Conservation (phyloP, 2,797 vertebrate species). For the Lemur catta region DNA sequence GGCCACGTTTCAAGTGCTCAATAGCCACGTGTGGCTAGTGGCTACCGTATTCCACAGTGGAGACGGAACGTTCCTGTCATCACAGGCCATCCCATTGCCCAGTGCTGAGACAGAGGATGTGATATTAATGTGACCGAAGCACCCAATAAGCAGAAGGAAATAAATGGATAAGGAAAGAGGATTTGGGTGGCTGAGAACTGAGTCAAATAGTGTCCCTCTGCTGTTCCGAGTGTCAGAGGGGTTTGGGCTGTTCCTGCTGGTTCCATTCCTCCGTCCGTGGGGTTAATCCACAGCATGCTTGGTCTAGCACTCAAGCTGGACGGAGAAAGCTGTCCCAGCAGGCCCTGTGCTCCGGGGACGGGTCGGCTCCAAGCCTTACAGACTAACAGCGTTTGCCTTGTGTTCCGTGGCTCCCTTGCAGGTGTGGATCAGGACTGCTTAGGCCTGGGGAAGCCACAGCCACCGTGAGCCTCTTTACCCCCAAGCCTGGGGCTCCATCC, state of each 20-base stretch:
- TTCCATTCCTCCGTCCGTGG: not conserved
- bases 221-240: not conserved
- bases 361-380: not conserved
- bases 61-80: not conserved
- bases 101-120: too few species aligned
- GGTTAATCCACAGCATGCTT: not conserved
- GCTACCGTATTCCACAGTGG: not conserved
- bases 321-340: not conserved
- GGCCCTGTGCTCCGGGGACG: too few species aligned
- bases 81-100: not conserved
- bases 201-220: not conserved
- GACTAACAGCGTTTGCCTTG: not conserved
- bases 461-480: not conserved
- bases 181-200: not conserved
- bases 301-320: not conserved
- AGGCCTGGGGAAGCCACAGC: not conserved
- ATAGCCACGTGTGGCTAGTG: not conserved
- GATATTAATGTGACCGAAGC: not conserved
- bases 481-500: not conserved
- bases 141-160: not conserved
- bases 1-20: not conserved
- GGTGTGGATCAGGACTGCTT: not conserved
- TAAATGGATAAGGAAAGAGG: not conserved
- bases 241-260: not conserved
- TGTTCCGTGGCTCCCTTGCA: fast-evolving